phyloP scores from a whole-genome alignment of 2,888 invertebrate species.

The Drosophila meridionalis region DNA sequence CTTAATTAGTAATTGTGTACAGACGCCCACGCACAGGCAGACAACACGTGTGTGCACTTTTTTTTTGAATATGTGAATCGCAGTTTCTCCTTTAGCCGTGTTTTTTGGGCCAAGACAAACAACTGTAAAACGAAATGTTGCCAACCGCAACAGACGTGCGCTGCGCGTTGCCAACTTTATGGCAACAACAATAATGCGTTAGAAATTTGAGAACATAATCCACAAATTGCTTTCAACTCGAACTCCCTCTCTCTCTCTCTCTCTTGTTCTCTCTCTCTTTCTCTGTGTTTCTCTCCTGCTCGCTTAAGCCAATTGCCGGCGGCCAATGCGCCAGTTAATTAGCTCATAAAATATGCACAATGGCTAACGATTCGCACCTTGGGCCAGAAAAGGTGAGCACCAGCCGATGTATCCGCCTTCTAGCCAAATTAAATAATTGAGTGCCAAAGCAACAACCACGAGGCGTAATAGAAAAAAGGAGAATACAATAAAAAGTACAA shows the following conservation, averaged over 20 bases:
- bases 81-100: background rate
- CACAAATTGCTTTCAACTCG: conserved; percentile 16
- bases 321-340: conserved; percentile 76
- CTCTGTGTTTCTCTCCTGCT: background rate
- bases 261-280: background rate
- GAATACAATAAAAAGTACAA: background rate
- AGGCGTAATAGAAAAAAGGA: conserved; percentile 19
- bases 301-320: conserved; percentile 24
- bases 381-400: conserved; percentile 48
- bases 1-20: conserved; percentile 62
- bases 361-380: conserved; percentile 75
- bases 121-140: conserved; percentile 27
- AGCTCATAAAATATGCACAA: conserved; percentile 79
- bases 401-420: background rate
- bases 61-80: conserved; percentile 15
- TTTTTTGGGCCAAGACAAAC: background rate
- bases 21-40: conserved; percentile 6
- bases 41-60: background rate
- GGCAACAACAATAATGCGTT: conserved; percentile 18
- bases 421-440: conserved; percentile 71
- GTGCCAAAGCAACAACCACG: conserved; percentile 56
- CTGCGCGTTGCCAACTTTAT: conserved; percentile 40
- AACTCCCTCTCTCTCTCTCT: background rate
- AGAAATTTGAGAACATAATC: conserved; percentile 35
- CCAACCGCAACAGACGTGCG: conserved; percentile 40